These are phyloP conservation scores for Sterna hirundo DNA, from an alignment of 2,113 vertebrate genomes.

Conservation along the genomic window DNA sequence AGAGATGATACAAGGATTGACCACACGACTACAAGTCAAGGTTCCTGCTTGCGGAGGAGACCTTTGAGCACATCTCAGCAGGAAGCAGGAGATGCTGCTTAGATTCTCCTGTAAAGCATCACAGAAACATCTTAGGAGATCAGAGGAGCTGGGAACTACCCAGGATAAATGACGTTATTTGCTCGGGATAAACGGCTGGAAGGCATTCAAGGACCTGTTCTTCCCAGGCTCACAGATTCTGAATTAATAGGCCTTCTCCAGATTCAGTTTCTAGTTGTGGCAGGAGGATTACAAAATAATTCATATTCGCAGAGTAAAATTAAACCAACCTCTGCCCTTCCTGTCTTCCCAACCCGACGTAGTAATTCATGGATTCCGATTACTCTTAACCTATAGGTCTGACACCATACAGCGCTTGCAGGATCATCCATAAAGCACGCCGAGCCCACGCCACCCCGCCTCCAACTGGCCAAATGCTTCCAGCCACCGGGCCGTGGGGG, in stretches of 20 bases:
- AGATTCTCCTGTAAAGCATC: not conserved
- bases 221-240: not conserved
- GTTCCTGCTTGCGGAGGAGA: not conserved
- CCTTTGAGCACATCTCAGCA: not conserved
- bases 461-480: fast-evolving
- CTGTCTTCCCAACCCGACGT: fast-evolving
- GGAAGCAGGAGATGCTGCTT: not conserved
- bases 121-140: not conserved
- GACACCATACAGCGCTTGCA: not conserved
- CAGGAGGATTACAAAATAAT: not conserved
- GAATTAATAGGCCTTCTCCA: not conserved
- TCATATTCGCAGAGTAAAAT: not conserved
- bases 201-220: not conserved
- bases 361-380: fast-evolving
- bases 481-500: fast-evolving
- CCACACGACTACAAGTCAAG: fast-evolving
- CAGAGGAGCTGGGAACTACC: not conserved
- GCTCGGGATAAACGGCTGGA: not conserved
- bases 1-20: not conserved
- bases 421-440: fast-evolving
- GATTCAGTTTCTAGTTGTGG: not conserved
- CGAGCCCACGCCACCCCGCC: fast-evolving
- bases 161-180: not conserved
- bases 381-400: not conserved
- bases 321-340: not conserved